Evolutionary conservation across 64 coral and sea anemone species (phyloP).

Genomic region (Stylophora pistillata): DNA sequence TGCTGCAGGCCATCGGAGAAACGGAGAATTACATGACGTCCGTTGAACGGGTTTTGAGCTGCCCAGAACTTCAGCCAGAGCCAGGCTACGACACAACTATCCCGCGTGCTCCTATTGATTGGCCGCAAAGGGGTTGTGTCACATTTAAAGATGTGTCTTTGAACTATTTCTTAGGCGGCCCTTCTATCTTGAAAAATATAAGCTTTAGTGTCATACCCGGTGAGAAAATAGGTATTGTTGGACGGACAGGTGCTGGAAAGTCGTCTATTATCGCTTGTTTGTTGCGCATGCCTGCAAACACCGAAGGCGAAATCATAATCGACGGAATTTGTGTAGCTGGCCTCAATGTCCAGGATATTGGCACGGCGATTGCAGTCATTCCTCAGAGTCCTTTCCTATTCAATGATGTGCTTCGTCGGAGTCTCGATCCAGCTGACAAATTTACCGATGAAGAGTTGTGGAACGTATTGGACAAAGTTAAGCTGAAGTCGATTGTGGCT

Average conservation of each 20-base stretch:
- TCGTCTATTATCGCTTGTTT: slow-evolving; percentile 3
- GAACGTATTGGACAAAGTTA: background rate
- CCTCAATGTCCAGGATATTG: slow-evolving; percentile 8
- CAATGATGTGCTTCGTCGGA: background rate
- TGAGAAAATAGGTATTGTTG: slow-evolving; percentile 30
- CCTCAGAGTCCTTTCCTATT: slow-evolving; percentile 26
- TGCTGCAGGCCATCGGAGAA: background rate
- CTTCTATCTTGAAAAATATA: background rate
- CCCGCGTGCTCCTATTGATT: background rate
- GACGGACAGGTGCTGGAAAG: slow-evolving; percentile 24
- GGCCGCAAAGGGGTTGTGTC: background rate
- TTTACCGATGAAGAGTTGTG: background rate
- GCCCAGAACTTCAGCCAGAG: background rate
- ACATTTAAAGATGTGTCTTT: background rate
- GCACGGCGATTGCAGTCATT: background rate
- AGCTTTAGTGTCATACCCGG: background rate
- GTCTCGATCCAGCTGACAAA: slow-evolving; percentile 6
- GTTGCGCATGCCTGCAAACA: slow-evolving; percentile 15
- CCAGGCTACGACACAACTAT: background rate
- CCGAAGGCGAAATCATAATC: slow-evolving; percentile 1
- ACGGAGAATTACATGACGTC: slow-evolving; percentile 19
- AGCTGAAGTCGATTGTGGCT: background rate
- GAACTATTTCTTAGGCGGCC: too few relatives aligned
- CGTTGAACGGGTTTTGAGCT: background rate
- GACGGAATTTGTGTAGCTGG: background rate